phyloP scores from a whole-genome alignment of 2,888 invertebrate species.

The Drosophila borborema region DNA sequence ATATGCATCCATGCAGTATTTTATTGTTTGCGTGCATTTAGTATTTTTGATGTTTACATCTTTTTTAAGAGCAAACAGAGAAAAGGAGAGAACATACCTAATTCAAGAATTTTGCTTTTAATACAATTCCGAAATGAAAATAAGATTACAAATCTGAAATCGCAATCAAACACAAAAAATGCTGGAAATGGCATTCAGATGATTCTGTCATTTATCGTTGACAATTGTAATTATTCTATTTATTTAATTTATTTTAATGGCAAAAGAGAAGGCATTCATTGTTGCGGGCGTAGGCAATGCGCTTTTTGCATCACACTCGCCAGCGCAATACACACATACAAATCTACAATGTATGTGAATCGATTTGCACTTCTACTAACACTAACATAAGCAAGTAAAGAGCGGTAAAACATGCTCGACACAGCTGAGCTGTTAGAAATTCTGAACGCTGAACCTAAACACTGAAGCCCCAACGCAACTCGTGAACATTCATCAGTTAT shows the following conservation, averaged over 20 bases:
- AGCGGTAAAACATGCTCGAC: slow-evolving; percentile 31
- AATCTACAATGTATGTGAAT: neutral
- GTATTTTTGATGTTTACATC: slow-evolving; percentile 9
- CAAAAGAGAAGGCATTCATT: slow-evolving; percentile 24
- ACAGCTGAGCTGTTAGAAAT: slow-evolving; percentile 51
- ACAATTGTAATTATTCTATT: neutral
- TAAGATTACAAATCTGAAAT: slow-evolving; percentile 2
- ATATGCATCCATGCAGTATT: neutral
- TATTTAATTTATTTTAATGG: neutral
- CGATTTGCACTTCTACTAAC: neutral
- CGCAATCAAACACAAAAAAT: neutral
- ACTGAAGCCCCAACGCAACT: slow-evolving; percentile 33
- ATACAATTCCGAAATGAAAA: neutral
- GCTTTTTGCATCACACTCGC: slow-evolving; percentile 27
- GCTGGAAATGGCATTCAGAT: no score
- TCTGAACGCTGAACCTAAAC: slow-evolving; percentile 21
- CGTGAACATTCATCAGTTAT: slow-evolving; percentile 61
- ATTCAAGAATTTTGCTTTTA: neutral
- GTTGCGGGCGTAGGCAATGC: slow-evolving; percentile 11
- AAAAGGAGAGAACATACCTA: neutral
- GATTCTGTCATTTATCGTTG: no score
- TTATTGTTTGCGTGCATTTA: slow-evolving; percentile 5
- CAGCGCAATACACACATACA: neutral
- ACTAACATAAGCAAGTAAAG: slow-evolving; percentile 6
- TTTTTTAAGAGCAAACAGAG: slow-evolving; percentile 2